phyloP scores from a whole-genome alignment of 2,113 vertebrate species.

The Bambusicola thoracicus region DNA sequence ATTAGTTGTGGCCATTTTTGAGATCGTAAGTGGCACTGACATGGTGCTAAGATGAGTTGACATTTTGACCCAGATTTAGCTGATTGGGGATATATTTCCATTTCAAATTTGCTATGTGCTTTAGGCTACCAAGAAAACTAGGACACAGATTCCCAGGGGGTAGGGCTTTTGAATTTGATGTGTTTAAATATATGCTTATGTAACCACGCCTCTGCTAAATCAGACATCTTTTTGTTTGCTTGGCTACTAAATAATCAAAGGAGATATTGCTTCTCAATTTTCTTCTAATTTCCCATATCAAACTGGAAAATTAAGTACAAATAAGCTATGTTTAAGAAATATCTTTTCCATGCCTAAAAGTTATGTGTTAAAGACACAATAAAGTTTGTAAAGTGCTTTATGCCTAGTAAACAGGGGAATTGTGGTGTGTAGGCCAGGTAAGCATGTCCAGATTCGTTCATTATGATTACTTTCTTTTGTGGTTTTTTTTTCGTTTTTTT shows the following conservation, averaged over 20 bases:
- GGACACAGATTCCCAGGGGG: slow-evolving; percentile 33
- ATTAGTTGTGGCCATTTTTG: background rate
- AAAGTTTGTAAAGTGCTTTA: background rate
- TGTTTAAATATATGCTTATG: slow-evolving; percentile 13
- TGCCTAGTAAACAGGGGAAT: background rate
- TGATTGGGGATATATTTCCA: slow-evolving; percentile 57
- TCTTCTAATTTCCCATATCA: background rate
- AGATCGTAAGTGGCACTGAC: background rate
- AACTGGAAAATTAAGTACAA: background rate
- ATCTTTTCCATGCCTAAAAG: background rate
- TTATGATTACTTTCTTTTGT: background rate
- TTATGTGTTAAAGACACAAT: background rate
- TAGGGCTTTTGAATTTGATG: background rate
- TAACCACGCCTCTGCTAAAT: slow-evolving; percentile 5
- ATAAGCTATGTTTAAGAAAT: background rate
- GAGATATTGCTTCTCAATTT: background rate
- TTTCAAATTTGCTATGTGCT: slow-evolving; percentile 51
- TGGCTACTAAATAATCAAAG: background rate
- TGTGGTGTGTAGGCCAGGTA: background rate
- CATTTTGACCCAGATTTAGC: slow-evolving; percentile 58
- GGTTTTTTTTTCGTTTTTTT: too few species aligned
- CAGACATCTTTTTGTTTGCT: background rate
- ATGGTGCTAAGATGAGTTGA: slow-evolving; percentile 8
- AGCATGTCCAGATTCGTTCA: background rate
- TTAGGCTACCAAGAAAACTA: slow-evolving; percentile 29